Evolutionary conservation across 2,797 vertebrate species (phyloP).

Genomic region (Orestias chungarensis): DNA sequence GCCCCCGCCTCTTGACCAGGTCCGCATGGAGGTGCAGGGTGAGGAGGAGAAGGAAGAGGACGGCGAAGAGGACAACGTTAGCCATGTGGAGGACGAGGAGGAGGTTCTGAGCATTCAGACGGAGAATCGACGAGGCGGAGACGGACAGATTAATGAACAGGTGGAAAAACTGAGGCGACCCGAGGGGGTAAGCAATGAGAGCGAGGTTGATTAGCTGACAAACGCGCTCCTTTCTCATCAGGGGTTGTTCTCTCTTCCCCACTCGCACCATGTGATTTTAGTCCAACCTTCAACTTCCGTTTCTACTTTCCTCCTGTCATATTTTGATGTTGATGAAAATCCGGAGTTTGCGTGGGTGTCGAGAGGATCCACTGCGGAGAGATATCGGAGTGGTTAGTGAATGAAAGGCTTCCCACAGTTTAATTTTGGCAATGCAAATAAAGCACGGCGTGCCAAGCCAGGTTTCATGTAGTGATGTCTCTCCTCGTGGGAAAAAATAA

Average conservation of each 20-base stretch:
- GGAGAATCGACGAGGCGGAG: conserved; percentile 91
- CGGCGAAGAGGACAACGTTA: conserved; percentile 68
- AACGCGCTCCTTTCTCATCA: conserved; percentile 42
- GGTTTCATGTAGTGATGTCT: conserved; percentile 31
- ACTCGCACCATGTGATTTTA: conserved; percentile 12
- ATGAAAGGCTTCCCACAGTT: conserved; percentile 53
- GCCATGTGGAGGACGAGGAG: conserved; percentile 81
- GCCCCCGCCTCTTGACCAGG: conserved; percentile 83
- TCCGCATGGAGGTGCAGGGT: conserved; percentile 95
- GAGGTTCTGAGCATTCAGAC: conserved; percentile 87
- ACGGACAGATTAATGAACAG: conserved; percentile 97
- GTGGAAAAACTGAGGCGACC: conserved; percentile 95
- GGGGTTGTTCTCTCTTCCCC: conserved; percentile 39
- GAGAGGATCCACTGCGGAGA: conserved; percentile 47
- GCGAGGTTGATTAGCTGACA: conserved; percentile 88
- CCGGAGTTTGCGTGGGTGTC: conserved; percentile 25
- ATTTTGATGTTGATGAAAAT: conserved; percentile 50
- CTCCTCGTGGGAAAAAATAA: conserved; percentile 39
- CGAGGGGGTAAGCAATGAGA: conserved; percentile 94
- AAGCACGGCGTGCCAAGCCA: conserved; percentile 50
- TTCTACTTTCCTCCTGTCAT: conserved; percentile 37
- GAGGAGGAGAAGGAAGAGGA: conserved; percentile 81
- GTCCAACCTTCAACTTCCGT: conserved; percentile 42
- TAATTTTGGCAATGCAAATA: conserved; percentile 60
- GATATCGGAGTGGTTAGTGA: conserved; percentile 51